A percentile compares a stretch with the other conserved stretches of the same genome.
Conservation (phyloP, 2,113 vertebrate genomes). For the Globicephala melas region DNA sequence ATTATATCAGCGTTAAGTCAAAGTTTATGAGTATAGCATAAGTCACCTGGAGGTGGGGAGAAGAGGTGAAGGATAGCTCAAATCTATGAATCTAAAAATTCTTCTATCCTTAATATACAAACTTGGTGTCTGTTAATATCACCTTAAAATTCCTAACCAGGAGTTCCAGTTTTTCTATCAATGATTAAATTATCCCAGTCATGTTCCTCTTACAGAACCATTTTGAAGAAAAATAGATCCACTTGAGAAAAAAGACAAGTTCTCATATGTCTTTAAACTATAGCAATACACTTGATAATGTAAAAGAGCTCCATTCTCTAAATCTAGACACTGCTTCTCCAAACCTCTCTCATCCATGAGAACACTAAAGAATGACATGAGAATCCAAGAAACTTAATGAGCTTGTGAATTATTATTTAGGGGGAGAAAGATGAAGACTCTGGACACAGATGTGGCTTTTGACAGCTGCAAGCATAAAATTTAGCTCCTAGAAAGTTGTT, state of each 20-base stretch:
- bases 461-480: slow-evolving; percentile 48
- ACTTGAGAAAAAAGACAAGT: neutral
- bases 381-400: slow-evolving; percentile 29
- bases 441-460: slow-evolving; percentile 29
- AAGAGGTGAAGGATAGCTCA: neutral
- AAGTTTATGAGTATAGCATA: neutral
- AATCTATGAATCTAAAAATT: slow-evolving; percentile 1
- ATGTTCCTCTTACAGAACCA: neutral
- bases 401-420: slow-evolving; percentile 32
- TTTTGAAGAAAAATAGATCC: neutral
- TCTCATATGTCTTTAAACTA: neutral
- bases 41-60: neutral
- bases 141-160: neutral
- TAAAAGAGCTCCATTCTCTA: slow-evolving; percentile 34
- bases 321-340: neutral
- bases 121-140: neutral
- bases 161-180: neutral
- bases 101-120: neutral
- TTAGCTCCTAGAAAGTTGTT: slow-evolving; percentile 19
- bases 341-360: neutral
- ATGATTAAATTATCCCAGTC: neutral
- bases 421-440: neutral
- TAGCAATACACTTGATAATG: neutral
- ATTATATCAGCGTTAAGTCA: neutral
- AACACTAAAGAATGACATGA: neutral